phyloP scores from a whole-genome alignment of 2,113 vertebrate genomes.

The Dromiciops gliroides region DNA sequence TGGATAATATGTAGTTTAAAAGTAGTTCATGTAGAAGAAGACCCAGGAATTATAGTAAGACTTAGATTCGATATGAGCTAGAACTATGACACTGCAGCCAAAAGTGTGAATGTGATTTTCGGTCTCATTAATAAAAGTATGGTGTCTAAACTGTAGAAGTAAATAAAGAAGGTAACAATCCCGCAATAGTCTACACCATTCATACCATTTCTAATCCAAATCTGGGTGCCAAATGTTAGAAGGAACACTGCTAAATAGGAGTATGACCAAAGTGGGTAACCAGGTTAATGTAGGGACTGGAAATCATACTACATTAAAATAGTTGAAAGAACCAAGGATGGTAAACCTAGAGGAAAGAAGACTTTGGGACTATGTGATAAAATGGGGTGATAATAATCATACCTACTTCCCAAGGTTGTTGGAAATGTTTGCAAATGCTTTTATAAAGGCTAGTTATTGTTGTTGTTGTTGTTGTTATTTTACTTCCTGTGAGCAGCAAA shows the following conservation, averaged over 20 bases:
- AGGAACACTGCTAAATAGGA: not conserved
- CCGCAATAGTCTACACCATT: not conserved
- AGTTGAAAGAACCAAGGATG: not conserved
- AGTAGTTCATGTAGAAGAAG: not conserved
- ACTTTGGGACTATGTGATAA: not conserved
- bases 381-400: not conserved
- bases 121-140: not conserved
- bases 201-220: not conserved
- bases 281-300: not conserved
- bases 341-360: not conserved
- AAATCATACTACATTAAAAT: not conserved
- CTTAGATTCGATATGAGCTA: not conserved
- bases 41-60: not conserved
- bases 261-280: not conserved
- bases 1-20: not conserved
- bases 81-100: not conserved
- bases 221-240: not conserved
- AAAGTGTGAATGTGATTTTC: not conserved
- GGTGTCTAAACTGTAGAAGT: not conserved
- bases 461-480: too few relatives aligned
- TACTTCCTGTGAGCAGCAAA: not conserved
- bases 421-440: not conserved
- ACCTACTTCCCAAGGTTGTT: not conserved
- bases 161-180: not conserved
- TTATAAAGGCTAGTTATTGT: not conserved